phyloP scores from a whole-genome alignment of 1,140 invertebrate species.

The Cephus cinctus region DNA sequence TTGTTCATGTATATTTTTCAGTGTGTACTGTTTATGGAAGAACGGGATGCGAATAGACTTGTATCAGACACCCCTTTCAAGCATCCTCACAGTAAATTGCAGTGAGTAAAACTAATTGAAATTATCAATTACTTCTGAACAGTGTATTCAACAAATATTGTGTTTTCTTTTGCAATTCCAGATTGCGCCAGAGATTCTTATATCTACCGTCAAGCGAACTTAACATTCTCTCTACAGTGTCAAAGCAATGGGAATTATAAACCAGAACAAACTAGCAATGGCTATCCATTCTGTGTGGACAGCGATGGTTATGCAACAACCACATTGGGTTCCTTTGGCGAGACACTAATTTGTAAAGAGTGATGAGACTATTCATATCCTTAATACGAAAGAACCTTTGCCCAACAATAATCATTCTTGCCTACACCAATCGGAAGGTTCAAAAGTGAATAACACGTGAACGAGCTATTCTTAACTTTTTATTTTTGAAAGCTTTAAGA shows the following conservation, averaged over 20 bases:
- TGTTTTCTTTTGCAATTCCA: no score
- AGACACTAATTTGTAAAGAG: conserved; percentile 15
- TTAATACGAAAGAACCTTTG: no score
- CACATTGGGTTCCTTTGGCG: conserved; percentile 18
- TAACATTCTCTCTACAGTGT: conserved; percentile 22
- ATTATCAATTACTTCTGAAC: neutral
- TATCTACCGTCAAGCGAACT: conserved; percentile 17
- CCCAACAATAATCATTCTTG: no score
- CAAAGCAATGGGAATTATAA: conserved; percentile 30
- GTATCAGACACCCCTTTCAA: conserved; percentile 20
- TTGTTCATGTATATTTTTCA: conserved; percentile 19
- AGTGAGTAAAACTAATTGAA: conserved; percentile 26
- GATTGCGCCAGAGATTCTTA: conserved; percentile 36
- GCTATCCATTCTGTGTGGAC: conserved; percentile 31
- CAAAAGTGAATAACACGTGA: no score
- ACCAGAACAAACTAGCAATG: conserved; percentile 22
- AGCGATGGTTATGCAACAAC: conserved; percentile 32
- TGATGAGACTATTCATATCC: no score
- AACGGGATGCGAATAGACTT: conserved; percentile 25
- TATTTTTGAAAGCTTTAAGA: no score
- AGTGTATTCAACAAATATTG: no score
- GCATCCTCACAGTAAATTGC: conserved; percentile 25
- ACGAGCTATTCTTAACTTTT: no score
- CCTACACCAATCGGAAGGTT: no score
- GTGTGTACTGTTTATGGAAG: conserved; percentile 29